Base-by-base conservation (phyloP, 2,888 invertebrate genomes). In the Lithophane socia region DNA sequence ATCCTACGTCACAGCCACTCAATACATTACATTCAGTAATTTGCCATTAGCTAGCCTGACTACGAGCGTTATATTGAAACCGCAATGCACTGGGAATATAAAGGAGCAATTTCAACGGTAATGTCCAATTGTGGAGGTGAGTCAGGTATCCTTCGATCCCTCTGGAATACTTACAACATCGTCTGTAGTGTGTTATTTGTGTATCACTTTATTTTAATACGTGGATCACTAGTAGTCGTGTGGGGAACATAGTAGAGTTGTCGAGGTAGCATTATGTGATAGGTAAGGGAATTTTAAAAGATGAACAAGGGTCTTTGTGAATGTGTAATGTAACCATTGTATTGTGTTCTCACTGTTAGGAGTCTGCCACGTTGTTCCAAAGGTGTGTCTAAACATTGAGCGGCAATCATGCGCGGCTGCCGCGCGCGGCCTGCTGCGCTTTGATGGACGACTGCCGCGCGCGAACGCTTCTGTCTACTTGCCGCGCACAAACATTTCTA, bases 81-180 rank as follows among this genome's bases (percentile, higher is more conserved):
- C 82, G 79, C 88, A 83, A 73, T 85, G 86, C 87, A 83, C 73
- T 75, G 80, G 84, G 89, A 89, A 89, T 89, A 86, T 86, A 89
- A 88, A 89, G 88, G 85, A 78, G 85, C 88, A 67, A 84, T 89
- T 88, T 82, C 82, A 74, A 82, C 84, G 60, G 68, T 89, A 89
- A 89, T 88, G 88, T 89, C 84, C 90, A 85, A 89, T 89, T 88
- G 84, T 86, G 79, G 66, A 89, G 86, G 83, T 86, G 77, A 85
- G 88, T 88, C 88, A 88, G 89, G 87, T 88, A 87, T 75, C 76
- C 69, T 58, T 67, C 70, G 75, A 87, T 84, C 87, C 85, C 86
- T 0, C 29, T 37, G 80, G 88, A 86, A 87, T 89, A 87, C 81
- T 88, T 86, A 86, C 79, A 82, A 68, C 74, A 79, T 85, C 67